Percentiles rank a stretch among this genome's conserved stretches.
Evolutionary conservation across 2,797 vertebrate species (phyloP).

Genomic region (Ciconia nigra): DNA sequence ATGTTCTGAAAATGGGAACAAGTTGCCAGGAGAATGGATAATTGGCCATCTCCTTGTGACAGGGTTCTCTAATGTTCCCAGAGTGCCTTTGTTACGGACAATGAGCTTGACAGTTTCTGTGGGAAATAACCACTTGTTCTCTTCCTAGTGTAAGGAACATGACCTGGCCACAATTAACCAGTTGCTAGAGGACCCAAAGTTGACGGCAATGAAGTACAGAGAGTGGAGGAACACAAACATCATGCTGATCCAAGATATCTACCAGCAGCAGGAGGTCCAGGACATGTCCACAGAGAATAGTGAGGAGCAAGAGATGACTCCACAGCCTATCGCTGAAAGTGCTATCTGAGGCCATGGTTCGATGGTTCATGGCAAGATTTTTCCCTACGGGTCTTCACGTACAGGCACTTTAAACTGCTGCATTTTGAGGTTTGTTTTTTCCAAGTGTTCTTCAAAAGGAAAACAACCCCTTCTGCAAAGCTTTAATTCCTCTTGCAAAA

Average conservation of each 20-base stretch:
- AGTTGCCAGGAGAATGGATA: background rate
- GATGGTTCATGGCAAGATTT: background rate
- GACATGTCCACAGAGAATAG: background rate
- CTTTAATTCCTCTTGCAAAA: background rate
- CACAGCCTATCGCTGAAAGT: slow-evolving; percentile 44
- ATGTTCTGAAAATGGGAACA: background rate
- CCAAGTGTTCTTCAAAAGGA: background rate
- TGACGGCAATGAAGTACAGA: slow-evolving; percentile 87
- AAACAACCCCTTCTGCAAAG: background rate
- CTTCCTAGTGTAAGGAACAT: slow-evolving; percentile 88
- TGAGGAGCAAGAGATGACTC: background rate
- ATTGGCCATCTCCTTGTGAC: background rate
- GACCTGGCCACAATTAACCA: slow-evolving; percentile 91
- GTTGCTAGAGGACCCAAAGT: slow-evolving; percentile 79
- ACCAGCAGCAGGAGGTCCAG: slow-evolving; percentile 62
- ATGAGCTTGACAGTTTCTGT: background rate
- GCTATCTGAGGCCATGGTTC: slow-evolving; percentile 48
- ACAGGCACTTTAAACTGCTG: slow-evolving; percentile 17
- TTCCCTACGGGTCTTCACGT: accelerated
- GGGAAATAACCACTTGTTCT: background rate
- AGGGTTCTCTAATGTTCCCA: background rate
- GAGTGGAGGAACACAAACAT: slow-evolving; percentile 90
- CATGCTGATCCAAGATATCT: slow-evolving; percentile 87
- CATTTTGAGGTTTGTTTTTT: background rate
- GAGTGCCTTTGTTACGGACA: background rate